phyloP scores from a whole-genome alignment of 2,113 vertebrate species.

The Zootoca vivipara region DNA sequence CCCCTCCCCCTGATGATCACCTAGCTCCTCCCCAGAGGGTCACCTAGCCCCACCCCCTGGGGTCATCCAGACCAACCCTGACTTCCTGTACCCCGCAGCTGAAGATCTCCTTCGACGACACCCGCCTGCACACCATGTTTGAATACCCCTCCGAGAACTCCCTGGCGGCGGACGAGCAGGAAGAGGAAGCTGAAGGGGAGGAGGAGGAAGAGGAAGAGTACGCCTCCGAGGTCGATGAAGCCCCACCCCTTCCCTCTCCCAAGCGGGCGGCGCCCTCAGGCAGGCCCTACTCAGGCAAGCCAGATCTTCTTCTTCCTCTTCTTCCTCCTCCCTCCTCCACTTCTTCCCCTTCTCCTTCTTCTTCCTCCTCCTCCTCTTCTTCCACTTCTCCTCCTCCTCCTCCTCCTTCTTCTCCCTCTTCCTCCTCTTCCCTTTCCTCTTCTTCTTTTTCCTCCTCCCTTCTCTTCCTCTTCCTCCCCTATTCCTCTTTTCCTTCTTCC shows the following conservation, averaged over 20 bases:
- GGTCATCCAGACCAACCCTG: no score
- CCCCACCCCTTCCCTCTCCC: slow-evolving; percentile 77
- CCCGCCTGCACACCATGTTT: slow-evolving; percentile 89
- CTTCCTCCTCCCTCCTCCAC: accelerated
- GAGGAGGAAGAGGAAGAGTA: slow-evolving; percentile 57
- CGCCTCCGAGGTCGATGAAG: slow-evolving; percentile 59
- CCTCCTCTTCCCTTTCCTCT: no score
- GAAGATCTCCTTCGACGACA: slow-evolving; percentile 96
- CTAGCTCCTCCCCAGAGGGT: no score
- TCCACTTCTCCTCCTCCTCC: accelerated
- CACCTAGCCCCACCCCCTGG: no score
- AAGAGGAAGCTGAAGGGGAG: slow-evolving; percentile 57
- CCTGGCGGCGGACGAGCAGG: slow-evolving; percentile 77
- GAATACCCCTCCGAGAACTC: slow-evolving; percentile 94
- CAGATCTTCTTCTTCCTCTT: no score
- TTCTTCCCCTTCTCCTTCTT: neutral
- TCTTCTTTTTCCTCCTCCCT: no score
- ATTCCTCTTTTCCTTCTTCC: no score
- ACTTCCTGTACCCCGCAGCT: slow-evolving; percentile 74
- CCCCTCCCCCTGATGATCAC: no score
- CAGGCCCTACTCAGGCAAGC: slow-evolving; percentile 81
- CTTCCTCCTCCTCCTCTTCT: no score
- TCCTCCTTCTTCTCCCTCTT: no score
- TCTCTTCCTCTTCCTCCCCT: no score
- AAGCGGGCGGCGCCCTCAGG: slow-evolving; percentile 64